Evolutionary conservation across 2,888 invertebrate species (phyloP).

Genomic region (Anodontia alba): DNA sequence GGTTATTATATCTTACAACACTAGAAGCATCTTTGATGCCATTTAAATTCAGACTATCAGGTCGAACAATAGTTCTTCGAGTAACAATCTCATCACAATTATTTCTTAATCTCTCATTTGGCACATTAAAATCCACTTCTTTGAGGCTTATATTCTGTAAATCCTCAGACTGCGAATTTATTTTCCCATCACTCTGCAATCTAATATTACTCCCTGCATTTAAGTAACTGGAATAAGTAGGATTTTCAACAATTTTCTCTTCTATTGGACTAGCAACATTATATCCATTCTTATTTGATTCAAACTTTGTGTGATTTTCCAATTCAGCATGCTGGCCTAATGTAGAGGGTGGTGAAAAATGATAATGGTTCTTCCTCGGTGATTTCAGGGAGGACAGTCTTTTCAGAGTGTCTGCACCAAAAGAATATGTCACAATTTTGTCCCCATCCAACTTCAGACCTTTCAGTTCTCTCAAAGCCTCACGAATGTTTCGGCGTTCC

Average conservation of each 20-base stretch:
- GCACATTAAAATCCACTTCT: not conserved
- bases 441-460: slow-evolving; percentile 57
- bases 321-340: not conserved
- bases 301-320: slow-evolving; percentile 5
- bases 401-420: slow-evolving; percentile 22
- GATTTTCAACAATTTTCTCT: slow-evolving; percentile 16
- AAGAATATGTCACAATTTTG: slow-evolving; percentile 44
- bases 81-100: not conserved
- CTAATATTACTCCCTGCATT: slow-evolving; percentile 44
- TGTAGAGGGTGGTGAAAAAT: not conserved
- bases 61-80: not conserved
- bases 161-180: not conserved
- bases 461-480: slow-evolving; percentile 59
- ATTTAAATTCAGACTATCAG: not conserved
- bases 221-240: slow-evolving; percentile 40
- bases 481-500: slow-evolving; percentile 55
- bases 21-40: not conserved
- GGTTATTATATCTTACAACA: not conserved
- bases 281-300: slow-evolving; percentile 38
- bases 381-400: not conserved
- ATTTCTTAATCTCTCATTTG: not conserved
- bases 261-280: not conserved
- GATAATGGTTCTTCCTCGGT: not conserved
- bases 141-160: not conserved
- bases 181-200: slow-evolving; percentile 29